Conservation (phyloP, 2,888 invertebrate species). For the Antheraea assamensis region DNA sequence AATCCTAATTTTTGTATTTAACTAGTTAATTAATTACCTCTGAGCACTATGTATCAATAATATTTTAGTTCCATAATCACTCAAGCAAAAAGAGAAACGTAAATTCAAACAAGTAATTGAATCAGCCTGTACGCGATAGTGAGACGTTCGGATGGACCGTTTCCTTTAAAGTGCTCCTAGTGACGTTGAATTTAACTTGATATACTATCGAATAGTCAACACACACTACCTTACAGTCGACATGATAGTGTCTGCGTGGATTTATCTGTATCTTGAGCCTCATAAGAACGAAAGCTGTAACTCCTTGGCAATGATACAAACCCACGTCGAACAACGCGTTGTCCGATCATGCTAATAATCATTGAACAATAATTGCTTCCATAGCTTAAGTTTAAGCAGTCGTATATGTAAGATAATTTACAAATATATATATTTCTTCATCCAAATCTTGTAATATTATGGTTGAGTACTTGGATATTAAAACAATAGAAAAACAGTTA, state of each 20-base stretch:
- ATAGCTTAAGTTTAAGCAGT: too few species aligned
- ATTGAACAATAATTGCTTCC: too few species aligned
- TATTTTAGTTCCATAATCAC: background rate
- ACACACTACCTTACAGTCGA: background rate
- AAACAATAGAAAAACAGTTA: too few species aligned
- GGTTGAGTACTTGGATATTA: too few species aligned
- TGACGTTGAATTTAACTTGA: constrained; percentile 40
- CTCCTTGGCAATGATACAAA: too few species aligned
- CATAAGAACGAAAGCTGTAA: background rate
- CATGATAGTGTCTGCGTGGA: background rate
- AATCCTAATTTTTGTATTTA: too few species aligned
- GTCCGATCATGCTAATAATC: too few species aligned
- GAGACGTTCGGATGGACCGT: constrained; percentile 42
- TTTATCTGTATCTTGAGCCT: background rate
- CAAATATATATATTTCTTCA: too few species aligned
- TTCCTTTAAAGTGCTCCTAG: constrained; percentile 39
- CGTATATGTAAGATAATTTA: too few species aligned
- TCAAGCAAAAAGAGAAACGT: background rate
- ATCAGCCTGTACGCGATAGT: constrained; percentile 35
- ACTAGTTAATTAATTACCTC: too few species aligned
- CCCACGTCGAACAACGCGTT: too few species aligned
- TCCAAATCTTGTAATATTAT: too few species aligned
- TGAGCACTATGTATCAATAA: background rate
- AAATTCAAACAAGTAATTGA: constrained; percentile 29
- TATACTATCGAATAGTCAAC: constrained; percentile 24